Evolutionary conservation across 2,888 invertebrate species (phyloP).

Genomic region (Temnothorax ravouxi): DNA sequence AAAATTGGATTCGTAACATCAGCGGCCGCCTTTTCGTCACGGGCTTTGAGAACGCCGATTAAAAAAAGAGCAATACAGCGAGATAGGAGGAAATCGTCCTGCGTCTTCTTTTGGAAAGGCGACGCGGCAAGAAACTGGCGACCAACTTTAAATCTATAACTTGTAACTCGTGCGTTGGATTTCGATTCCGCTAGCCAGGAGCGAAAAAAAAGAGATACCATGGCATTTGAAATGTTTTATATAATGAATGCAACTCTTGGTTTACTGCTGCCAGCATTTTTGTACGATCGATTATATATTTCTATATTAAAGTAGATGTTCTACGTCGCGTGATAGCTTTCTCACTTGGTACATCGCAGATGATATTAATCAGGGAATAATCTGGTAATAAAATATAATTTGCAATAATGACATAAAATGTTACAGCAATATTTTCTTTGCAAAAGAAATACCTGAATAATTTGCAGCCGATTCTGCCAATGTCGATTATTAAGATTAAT

Average conservation of each 20-base stretch:
- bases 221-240: not conserved
- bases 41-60: constrained; percentile 30
- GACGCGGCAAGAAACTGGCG: constrained; percentile 73
- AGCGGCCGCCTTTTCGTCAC: constrained; percentile 52
- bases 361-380: not conserved
- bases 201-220: not conserved
- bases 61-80: constrained; percentile 42
- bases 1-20: constrained; percentile 74
- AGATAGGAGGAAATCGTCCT: constrained; percentile 69
- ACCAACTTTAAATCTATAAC: constrained; percentile 79
- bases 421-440: not conserved
- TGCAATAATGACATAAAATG: not conserved
- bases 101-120: constrained; percentile 61
- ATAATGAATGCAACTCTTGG: constrained; percentile 4
- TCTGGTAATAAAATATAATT: not conserved
- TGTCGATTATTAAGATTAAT: not conserved
- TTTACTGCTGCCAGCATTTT: not conserved
- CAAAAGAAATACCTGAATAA: not conserved
- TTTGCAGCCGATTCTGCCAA: not conserved
- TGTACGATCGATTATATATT: not conserved
- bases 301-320: constrained; percentile 18
- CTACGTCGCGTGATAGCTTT: not conserved
- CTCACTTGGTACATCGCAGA: not conserved
- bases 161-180: constrained; percentile 80
- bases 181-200: constrained; percentile 28